Percentiles rank a stretch among this genome's conserved stretches.
These are phyloP conservation scores for Aphidius ervi DNA, from an alignment of 1,140 invertebrate genomes.

Conservation along the genomic window DNA sequence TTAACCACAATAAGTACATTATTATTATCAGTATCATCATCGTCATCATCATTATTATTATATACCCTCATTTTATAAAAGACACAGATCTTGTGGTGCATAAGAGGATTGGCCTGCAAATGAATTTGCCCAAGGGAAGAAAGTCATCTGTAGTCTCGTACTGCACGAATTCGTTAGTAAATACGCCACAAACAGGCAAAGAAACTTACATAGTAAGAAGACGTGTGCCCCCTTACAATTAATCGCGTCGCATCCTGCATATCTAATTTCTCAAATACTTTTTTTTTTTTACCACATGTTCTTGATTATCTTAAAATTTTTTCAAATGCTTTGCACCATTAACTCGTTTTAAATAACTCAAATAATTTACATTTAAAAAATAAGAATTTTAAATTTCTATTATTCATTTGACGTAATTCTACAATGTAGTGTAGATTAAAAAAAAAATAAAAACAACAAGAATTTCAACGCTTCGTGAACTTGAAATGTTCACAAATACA, in stretches of 20 bases:
- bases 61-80: too few species aligned
- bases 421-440: too few species aligned
- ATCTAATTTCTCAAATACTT: slow-evolving; percentile 12
- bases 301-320: not conserved
- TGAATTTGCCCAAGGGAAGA: slow-evolving; percentile 21
- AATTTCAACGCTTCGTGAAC: not conserved
- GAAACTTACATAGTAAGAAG: slow-evolving; percentile 8
- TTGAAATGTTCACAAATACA: slow-evolving; percentile 8
- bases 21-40: too few species aligned
- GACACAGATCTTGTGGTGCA: slow-evolving; percentile 14
- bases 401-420: too few species aligned
- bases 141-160: slow-evolving; percentile 28
- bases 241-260: slow-evolving; percentile 29
- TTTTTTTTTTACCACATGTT: not conserved
- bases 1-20: too few species aligned
- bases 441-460: too few species aligned
- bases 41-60: too few species aligned
- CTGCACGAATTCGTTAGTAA: slow-evolving; percentile 25
- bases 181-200: slow-evolving; percentile 30
- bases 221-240: slow-evolving; percentile 32
- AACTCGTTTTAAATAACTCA: not conserved
- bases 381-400: not conserved
- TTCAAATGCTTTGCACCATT: not conserved
- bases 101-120: slow-evolving; percentile 25
- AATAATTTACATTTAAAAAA: not conserved